Base-by-base conservation (phyloP, 2,888 invertebrate genomes). In the Spialia ferax region DNA sequence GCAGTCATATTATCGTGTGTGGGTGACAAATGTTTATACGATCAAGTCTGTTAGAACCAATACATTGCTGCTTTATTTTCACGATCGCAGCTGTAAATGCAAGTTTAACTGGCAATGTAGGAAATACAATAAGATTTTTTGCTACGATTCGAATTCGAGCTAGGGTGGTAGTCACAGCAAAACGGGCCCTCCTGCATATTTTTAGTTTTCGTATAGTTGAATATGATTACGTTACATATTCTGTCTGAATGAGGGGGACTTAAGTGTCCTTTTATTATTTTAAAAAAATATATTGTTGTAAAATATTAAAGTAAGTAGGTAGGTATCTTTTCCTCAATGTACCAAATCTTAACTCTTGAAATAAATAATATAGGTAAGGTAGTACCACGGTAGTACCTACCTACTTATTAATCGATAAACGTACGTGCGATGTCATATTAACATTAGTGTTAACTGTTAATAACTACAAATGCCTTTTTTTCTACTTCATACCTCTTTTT, bases 141-240 rank as follows among this genome's bases (percentile, higher is more conserved):
- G 6, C 1, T 13, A 18, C 11, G 8, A 50, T 42, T 38, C 0
- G 22, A 54, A 59, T 52, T 52, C 15, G 10, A 6, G 26, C 42
- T 1, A 35, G 15, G 29, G 18, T n/a, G n/a, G 11, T n/a, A 50
- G 61, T 59, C 32, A n/a, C 60, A 32, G n/a, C 23, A 50, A 29
- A 65, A 52, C 50, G 54, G 54, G 38, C 73, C 77, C 73, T 72
- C 75, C 75, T 73, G 83, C 81, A 83, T 87, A 89, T 87, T 89
- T 90, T 88, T 82, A 84, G 88, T 84, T 85, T 78, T 70, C 72
- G 73, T 73, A 63, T 70, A 71, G 73, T 75, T 71, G 79, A 80
- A 79, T 79, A 73, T 75, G 77, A 78, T 77, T 77, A 74, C 68
- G 72, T 75, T 70, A 70, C 71, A 70, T 71, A 69, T 65, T 72